Conservation (phyloP, 1,140 invertebrate genomes). For the Microplitis demolitor region DNA sequence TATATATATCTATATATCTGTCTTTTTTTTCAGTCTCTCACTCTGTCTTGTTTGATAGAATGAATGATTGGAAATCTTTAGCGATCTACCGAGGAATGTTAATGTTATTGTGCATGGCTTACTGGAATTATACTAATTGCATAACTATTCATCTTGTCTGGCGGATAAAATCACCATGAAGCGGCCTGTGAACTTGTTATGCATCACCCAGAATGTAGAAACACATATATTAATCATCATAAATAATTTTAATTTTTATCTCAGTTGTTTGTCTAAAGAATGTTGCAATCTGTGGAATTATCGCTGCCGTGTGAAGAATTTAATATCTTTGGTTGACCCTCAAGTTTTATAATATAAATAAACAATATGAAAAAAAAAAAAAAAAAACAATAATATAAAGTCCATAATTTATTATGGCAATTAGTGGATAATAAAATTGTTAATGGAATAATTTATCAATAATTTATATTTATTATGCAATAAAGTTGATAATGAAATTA, state of each 20-base stretch:
- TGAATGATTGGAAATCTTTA: not conserved
- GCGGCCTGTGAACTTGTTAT: not conserved
- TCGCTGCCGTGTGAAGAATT: not conserved
- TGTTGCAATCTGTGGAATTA: not conserved
- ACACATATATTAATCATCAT: not conserved
- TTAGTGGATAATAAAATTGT: too few relatives aligned
- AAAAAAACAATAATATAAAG: too few relatives aligned
- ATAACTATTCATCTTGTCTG: conserved; percentile 8
- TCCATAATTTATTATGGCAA: too few relatives aligned
- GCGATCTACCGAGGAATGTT: conserved; percentile 20
- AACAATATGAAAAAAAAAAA: too few relatives aligned
- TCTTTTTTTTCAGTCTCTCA: too few relatives aligned
- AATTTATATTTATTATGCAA: not conserved
- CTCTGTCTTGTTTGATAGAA: too few relatives aligned
- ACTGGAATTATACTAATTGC: conserved; percentile 14
- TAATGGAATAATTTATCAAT: too few relatives aligned
- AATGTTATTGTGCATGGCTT: conserved; percentile 10
- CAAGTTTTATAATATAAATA: not conserved
- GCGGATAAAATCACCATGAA: not conserved
- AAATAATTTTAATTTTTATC: conserved; percentile 8
- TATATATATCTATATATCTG: too few relatives aligned
- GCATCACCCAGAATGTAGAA: not conserved
- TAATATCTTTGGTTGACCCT: not conserved
- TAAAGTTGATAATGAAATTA: not conserved
- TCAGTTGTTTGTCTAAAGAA: not conserved